Evolutionary conservation across 2,888 invertebrate species (phyloP).

Genomic region (Neocrepidodera transversa): DNA sequence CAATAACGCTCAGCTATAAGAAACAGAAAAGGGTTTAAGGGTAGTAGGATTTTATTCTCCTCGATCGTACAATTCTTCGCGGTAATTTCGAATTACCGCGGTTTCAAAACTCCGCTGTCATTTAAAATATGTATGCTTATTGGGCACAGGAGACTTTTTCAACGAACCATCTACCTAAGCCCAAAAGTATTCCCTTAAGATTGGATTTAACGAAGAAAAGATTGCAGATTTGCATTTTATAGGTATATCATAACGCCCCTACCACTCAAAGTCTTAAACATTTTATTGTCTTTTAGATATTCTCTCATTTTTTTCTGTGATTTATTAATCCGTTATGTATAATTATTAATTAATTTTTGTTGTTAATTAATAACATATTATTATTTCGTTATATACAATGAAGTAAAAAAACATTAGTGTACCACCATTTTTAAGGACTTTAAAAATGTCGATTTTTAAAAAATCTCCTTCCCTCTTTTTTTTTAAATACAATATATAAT

Average conservation of each 20-base stretch:
- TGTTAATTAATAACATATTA: no score
- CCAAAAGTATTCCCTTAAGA: slow-evolving; percentile 29
- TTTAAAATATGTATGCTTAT: slow-evolving; percentile 59
- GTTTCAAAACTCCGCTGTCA: slow-evolving; percentile 47
- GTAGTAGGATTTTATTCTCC: slow-evolving; percentile 56
- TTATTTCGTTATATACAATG: no score
- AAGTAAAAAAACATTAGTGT: no score
- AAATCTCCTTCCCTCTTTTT: no score
- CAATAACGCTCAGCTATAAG: slow-evolving; percentile 58
- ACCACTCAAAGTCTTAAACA: slow-evolving; percentile 33
- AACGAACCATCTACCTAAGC: slow-evolving; percentile 36
- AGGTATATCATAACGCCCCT: slow-evolving; percentile 41
- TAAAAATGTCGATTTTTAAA: no score
- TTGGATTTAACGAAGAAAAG: slow-evolving; percentile 29
- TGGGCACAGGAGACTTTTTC: slow-evolving; percentile 54
- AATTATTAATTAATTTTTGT: no score
- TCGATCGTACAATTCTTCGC: slow-evolving; percentile 57
- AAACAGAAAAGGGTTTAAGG: slow-evolving; percentile 53
- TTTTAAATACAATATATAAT: no score
- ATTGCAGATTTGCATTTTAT: slow-evolving; percentile 49
- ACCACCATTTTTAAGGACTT: no score
- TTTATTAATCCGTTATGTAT: no score
- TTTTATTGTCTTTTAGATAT: slow-evolving; percentile 39
- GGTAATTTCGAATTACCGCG: slow-evolving; percentile 57
- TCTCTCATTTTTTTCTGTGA: not conserved